Base-by-base conservation (phyloP, 2,797 vertebrate species). In the Anguilla pacifica region DNA sequence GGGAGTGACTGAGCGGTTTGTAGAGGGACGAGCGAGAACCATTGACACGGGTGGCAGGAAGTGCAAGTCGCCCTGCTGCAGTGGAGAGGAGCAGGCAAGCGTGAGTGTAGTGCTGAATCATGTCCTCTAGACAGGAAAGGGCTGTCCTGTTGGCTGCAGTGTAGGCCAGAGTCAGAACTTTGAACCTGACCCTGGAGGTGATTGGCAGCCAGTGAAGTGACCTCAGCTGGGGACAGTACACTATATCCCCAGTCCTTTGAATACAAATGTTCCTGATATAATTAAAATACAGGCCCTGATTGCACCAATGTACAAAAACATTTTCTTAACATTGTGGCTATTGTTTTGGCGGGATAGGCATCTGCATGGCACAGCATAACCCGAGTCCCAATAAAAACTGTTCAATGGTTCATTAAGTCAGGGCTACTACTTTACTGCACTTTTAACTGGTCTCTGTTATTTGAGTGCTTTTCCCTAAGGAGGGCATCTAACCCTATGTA, bases 381-480 rank as follows among this genome's bases (percentile, higher is more conserved):
- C 88, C 87, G 90, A 86, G 89, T 86, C 87, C 88, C 89, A 51
- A 87, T 91, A 91, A 92, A 91, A 15, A 79, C 64, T 89, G 90
- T 88, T 88, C 89, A 90, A 88, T 13, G 6, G 83, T 6, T 88
- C 92, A 91, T 88, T 92, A 43, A 90, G 87, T 86, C 86, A 88
- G 92, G 88, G 53, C 89, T 84, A 72, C 64, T 53, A 28, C 88
- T 94, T 93, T 93, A 93, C 31, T 84, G 67, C 87, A 19, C 31
- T 72, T 92, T 93, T 93, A 91, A 93, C 89, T 86, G 83, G 86
- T 86, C 92, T 91, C 91, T 92, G 86, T 89, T 88, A 91, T 90
- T 67, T 17, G 72, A 35, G 31, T 39, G 31, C 72, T 39, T 3
- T 35, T 11, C 55, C 55, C 15, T 15, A 57, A 13, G 3, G 11